These are phyloP conservation scores for Eupeodes latifasciatus DNA, from an alignment of 2,888 invertebrate genomes.

Conservation along the genomic window DNA sequence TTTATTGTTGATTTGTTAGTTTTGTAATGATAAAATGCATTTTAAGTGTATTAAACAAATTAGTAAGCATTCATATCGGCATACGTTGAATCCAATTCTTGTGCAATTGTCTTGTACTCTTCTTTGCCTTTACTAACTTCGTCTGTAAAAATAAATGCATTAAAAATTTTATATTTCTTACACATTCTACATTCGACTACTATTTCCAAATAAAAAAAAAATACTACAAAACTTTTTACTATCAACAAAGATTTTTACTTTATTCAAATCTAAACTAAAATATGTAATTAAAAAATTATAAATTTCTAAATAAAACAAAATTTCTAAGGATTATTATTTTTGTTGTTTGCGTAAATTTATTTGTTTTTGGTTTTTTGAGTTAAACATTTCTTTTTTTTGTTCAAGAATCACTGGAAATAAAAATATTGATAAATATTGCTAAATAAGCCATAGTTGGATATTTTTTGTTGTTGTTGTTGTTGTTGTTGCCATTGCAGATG, in stretches of 20 bases:
- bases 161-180: slow-evolving; percentile 37
- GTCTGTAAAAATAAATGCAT: slow-evolving; percentile 86
- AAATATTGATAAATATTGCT: slow-evolving; percentile 64
- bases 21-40: slow-evolving; percentile 45
- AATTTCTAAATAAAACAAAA: slow-evolving; percentile 51
- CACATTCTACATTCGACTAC: not conserved
- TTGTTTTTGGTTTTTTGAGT: slow-evolving; percentile 60
- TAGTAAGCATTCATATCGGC: slow-evolving; percentile 93
- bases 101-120: slow-evolving; percentile 98
- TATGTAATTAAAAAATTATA: slow-evolving; percentile 56
- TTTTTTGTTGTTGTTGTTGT: not conserved
- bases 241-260: slow-evolving; percentile 66
- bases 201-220: slow-evolving; percentile 42
- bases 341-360: slow-evolving; percentile 70
- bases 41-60: not conserved
- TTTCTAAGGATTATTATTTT: slow-evolving; percentile 58
- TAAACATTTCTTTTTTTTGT: slow-evolving; percentile 58
- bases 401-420: slow-evolving; percentile 68
- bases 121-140: slow-evolving; percentile 95
- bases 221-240: slow-evolving; percentile 36
- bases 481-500: slow-evolving; percentile 17
- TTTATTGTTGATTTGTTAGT: slow-evolving; percentile 61
- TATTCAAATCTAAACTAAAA: slow-evolving; percentile 64
- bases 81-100: slow-evolving; percentile 98
- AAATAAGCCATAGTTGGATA: slow-evolving; percentile 53